These are phyloP conservation scores for Chelon auratus DNA, from an alignment of 2,797 vertebrate species.

Conservation along the genomic window DNA sequence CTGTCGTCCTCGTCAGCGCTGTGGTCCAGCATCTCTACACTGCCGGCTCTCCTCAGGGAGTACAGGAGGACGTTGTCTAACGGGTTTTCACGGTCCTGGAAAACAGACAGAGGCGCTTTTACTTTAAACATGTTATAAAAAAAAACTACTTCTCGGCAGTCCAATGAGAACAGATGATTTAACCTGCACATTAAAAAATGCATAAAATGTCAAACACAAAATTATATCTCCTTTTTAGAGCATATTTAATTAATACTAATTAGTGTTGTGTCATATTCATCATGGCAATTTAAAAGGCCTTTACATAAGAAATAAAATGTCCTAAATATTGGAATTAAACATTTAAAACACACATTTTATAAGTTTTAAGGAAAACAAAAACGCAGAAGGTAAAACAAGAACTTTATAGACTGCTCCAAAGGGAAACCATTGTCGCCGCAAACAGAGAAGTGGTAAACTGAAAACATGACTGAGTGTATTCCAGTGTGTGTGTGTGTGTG, in stretches of 20 bases:
- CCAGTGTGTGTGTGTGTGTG: background rate
- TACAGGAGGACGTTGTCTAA: constrained; percentile 88
- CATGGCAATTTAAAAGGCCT: background rate
- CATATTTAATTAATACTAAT: background rate
- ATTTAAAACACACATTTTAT: background rate
- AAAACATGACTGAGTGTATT: background rate
- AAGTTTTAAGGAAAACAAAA: background rate
- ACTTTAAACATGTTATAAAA: background rate
- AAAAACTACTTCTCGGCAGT: background rate
- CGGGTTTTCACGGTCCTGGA: constrained; percentile 93
- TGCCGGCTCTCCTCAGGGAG: constrained; percentile 80
- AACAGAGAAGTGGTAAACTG: constrained; percentile 8
- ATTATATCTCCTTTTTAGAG: background rate
- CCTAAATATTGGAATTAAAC: background rate
- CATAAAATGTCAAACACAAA: background rate
- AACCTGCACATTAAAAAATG: background rate
- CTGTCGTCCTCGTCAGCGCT: constrained; percentile 90
- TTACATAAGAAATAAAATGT: background rate
- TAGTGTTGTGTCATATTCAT: no score
- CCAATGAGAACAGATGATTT: background rate
- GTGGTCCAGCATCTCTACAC: constrained; percentile 87
- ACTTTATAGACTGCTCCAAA: background rate
- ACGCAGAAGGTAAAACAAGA: background rate
- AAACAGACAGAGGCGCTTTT: background rate
- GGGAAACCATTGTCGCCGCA: constrained; percentile 6